These are phyloP conservation scores for Cherax quadricarinatus DNA, from an alignment of 1,140 invertebrate species.

Conservation along the genomic window DNA sequence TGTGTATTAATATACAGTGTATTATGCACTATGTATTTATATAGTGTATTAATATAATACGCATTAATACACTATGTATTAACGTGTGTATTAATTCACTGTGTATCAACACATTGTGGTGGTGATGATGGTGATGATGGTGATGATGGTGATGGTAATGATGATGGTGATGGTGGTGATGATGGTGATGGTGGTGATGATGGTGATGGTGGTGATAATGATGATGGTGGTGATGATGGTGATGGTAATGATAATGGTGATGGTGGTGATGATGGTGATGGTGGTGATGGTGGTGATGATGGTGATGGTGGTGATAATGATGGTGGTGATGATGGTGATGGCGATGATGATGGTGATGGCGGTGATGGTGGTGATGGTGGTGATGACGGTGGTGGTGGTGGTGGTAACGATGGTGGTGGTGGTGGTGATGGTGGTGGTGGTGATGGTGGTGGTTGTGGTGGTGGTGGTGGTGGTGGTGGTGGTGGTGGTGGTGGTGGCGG, in stretches of 20 bases:
- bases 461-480: background rate
- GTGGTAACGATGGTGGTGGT: background rate
- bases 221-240: background rate
- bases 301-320: background rate
- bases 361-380: background rate
- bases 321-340: background rate
- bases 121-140: too few species aligned
- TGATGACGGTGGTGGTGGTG: too few species aligned
- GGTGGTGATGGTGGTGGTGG: too few species aligned
- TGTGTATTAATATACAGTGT: constrained; percentile 12
- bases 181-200: background rate
- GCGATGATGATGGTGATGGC: too few species aligned
- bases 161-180: background rate
- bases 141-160: too few species aligned
- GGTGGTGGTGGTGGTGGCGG: background rate
- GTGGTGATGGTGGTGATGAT: background rate
- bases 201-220: too few species aligned
- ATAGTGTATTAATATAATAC: constrained; percentile 8
- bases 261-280: too few species aligned
- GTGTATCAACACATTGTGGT: background rate
- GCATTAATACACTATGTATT: background rate
- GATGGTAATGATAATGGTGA: background rate
- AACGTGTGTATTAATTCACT: constrained; percentile 31
- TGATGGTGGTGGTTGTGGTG: too few species aligned
- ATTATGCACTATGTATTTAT: background rate